Evolutionary conservation across 2,888 invertebrate genomes (phyloP), one percentile per base, ranked within the genome.

Genomic region (Quadroppia sp.): DNA sequence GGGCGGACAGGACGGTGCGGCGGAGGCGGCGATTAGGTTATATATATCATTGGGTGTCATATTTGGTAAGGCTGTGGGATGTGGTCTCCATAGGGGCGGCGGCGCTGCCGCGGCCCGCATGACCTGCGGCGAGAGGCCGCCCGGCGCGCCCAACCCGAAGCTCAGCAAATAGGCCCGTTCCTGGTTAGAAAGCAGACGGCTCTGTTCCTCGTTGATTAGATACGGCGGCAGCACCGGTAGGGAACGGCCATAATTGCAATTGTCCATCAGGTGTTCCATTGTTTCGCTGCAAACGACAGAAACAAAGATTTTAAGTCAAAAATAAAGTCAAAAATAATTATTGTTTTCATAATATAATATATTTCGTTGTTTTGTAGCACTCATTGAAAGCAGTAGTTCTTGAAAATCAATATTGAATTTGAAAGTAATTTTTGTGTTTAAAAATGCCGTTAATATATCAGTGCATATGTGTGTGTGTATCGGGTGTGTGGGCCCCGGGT

Each of bases 211-310:
- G 25, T 77, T 76, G 13, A 76, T 13, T 15, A 76, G 72, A 45
- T 74, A 56, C 17, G 76, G 75, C 6, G 76, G 74, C 40, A 76
- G n/a, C 1, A 77, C 56, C 0, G 76, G 75, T 23, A 71, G 71
- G 20, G n/a, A n/a, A n/a, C 76, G 48, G 25, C 75, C 75, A 71
- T 77, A 77, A 4, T 72, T 73, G 50, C 71, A 75, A 20, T 77
- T 76, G 28, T 77, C 77, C 74, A 78, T 78, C 28, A 77, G 32
- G 79, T 88, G 84, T 83, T 90, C 90, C 88, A 90, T 89, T 50
- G 90, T 90, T 81, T 91, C 90, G 84, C 92, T 91, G 88, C 15
- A 56, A 48, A 11, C n/a, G n/a, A 15, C 48, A 48, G 17, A 48
- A 4, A 48, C 7, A 48, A 48, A 13, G 17, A n/a, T 15, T 48